Conservation (phyloP, 2,797 vertebrate genomes). For the Chloroceryle amazona region DNA sequence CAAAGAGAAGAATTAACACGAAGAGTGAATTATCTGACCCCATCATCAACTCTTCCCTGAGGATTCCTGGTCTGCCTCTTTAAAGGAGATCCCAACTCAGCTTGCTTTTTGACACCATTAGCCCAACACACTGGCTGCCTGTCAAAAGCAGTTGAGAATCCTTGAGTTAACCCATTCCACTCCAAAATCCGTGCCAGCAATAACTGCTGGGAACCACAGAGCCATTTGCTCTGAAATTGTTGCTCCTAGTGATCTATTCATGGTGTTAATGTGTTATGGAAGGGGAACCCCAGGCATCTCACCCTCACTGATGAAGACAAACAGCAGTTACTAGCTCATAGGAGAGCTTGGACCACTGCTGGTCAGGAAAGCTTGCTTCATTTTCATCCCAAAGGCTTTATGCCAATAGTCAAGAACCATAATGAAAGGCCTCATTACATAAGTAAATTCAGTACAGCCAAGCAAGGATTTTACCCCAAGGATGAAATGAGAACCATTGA, state of each 20-base stretch:
- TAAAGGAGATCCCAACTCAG: neutral
- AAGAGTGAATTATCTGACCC: slow-evolving; percentile 39
- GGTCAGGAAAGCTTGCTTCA: neutral
- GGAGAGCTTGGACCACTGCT: neutral
- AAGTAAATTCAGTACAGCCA: neutral
- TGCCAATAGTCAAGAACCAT: neutral
- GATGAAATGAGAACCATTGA: neutral
- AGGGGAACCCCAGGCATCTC: neutral
- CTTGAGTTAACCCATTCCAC: neutral
- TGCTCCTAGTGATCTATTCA: neutral
- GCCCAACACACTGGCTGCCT: neutral
- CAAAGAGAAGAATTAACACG: slow-evolving; percentile 38
- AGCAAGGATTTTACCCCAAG: neutral
- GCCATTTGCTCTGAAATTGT: neutral
- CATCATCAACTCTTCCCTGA: slow-evolving; percentile 14
- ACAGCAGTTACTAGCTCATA: neutral
- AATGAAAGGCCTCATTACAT: neutral
- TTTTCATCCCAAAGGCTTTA: neutral
- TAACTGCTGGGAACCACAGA: neutral
- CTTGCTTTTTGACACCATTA: slow-evolving; percentile 35
- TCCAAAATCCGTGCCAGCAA: neutral
- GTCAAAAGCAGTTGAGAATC: neutral
- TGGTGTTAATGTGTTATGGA: neutral
- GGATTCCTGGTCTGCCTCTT: neutral
- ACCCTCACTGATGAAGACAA: neutral